Conservation (phyloP, 1,140 invertebrate genomes). For the Drosophila elegans region DNA sequence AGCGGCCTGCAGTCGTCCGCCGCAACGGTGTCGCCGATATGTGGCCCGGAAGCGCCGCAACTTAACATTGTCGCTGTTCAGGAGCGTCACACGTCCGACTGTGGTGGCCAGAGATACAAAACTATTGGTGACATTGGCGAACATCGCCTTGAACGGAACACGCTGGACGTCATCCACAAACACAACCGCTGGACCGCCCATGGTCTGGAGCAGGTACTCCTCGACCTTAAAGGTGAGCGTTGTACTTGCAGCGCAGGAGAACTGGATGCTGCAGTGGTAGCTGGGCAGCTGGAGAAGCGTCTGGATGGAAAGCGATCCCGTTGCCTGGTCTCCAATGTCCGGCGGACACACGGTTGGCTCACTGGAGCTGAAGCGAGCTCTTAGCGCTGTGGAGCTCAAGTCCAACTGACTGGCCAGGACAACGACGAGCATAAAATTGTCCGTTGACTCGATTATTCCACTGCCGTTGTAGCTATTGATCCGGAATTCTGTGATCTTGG, state of each 20-base stretch:
- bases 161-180: slow-evolving; percentile 30
- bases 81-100: slow-evolving; percentile 29
- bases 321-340: slow-evolving; percentile 47
- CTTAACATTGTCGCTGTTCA: background rate
- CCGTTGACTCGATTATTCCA: slow-evolving; percentile 54
- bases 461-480: slow-evolving; percentile 32
- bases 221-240: slow-evolving; percentile 63
- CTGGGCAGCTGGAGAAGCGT: slow-evolving; percentile 5
- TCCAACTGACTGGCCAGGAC: slow-evolving; percentile 18
- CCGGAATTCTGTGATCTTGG: slow-evolving; percentile 50
- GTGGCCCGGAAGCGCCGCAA: slow-evolving; percentile 29
- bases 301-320: slow-evolving; percentile 42
- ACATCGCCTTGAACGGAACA: background rate
- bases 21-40: slow-evolving; percentile 59
- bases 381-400: slow-evolving; percentile 14
- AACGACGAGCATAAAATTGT: slow-evolving; percentile 62
- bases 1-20: slow-evolving; percentile 26
- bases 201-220: slow-evolving; percentile 19
- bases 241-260: slow-evolving; percentile 14
- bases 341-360: slow-evolving; percentile 52
- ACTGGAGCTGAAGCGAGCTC: slow-evolving; percentile 48
- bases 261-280: slow-evolving; percentile 55
- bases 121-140: slow-evolving; percentile 29
- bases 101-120: slow-evolving; percentile 28
- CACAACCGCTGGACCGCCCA: slow-evolving; percentile 1